These are phyloP conservation scores for Struthio camelus DNA, from an alignment of 2,113 vertebrate species.

Conservation along the genomic window DNA sequence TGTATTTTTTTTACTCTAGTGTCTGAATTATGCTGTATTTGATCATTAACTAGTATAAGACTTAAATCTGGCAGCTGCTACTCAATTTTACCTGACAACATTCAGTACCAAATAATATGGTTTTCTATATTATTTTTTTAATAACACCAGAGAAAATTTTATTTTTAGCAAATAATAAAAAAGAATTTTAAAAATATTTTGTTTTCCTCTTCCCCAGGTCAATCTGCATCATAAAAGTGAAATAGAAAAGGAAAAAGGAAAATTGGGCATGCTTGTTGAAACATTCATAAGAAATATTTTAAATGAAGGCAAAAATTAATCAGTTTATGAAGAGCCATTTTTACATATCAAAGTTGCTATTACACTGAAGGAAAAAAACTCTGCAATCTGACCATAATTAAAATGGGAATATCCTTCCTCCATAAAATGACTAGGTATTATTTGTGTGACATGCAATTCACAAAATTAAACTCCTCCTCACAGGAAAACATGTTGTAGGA, in stretches of 20 bases:
- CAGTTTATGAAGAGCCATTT: background rate
- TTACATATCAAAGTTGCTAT: background rate
- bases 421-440: background rate
- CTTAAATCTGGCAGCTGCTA: background rate
- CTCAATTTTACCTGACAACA: background rate
- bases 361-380: background rate
- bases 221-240: background rate
- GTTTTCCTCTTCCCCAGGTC: background rate
- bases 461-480: background rate
- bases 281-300: background rate
- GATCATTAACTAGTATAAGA: background rate
- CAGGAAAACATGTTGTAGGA: background rate
- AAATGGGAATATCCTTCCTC: background rate
- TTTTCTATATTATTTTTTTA: background rate
- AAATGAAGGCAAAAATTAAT: background rate
- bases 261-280: background rate
- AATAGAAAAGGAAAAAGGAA: background rate
- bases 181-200: background rate
- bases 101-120: background rate
- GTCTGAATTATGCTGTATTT: background rate
- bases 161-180: background rate
- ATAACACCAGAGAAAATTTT: background rate
- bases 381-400: background rate
- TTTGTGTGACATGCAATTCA: background rate
- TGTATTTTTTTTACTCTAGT: background rate